Evolutionary conservation across 2,797 vertebrate species (phyloP), one percentile per base, ranked within the genome.

Genomic region (Sebastolobus altivelis): DNA sequence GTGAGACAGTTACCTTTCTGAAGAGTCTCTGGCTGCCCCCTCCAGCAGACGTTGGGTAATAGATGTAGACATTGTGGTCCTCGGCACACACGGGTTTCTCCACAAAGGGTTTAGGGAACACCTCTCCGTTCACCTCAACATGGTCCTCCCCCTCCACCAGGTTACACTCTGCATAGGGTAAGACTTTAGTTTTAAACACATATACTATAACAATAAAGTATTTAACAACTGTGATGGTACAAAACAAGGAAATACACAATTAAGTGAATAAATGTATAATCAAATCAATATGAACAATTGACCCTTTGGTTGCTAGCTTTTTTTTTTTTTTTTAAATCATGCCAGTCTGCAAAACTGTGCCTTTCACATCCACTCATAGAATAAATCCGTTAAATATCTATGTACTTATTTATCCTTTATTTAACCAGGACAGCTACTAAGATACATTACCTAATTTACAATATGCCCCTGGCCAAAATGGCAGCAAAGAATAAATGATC

Each of bases 51-150:
- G 97, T 99, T 0, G 98, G 98, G 89, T 99, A 99, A 89, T 99
- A 99, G 90, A 99, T 99, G 88, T 99, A 99, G 75, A 99, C 98
- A 0, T 99, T 99, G 93, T 99, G 98, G 93, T 99, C 98, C 88
- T 99, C 98, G 0, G 98, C 98, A 18, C 97, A 99, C 88, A 99
- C 98, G 0, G 98, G 98, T 87, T 99, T 99, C 95, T 99, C 98
- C 79, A 99, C 98, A 80, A 99, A 99, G 0, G 98, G 98, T 91
- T 99, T 99, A 4, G 96, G 98, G 90, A 99, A 99, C 69, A 98
- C 93, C 77, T 98, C 97, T 46, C 98, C 98, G 0, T 99, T 99
- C 40, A 99, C 98, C 92, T 99, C 98, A 12, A 99, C 98, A 0
- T 99, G 98, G 92, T 99, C 98, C 89, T 99, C 98, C 14, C 95